Conservation (phyloP, 2,888 invertebrate genomes). For the Agrotis clavis region DNA sequence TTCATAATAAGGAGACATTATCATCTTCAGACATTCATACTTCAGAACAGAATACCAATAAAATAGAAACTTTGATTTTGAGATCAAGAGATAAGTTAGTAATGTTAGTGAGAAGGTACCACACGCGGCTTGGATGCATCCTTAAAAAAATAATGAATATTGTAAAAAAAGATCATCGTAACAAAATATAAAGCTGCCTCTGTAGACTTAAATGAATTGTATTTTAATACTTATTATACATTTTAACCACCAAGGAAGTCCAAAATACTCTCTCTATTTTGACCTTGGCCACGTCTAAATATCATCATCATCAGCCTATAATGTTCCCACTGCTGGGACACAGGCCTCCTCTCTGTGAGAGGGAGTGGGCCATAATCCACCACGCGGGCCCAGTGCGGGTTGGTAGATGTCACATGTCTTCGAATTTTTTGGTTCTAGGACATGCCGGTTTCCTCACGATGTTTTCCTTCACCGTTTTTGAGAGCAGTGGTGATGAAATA, state of each 20-base stretch:
- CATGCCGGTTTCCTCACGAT: no score
- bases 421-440: no score
- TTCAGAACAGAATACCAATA: conserved; percentile 49
- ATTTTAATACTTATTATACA: conserved; percentile 40
- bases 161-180: conserved; percentile 44
- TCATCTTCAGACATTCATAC: conserved; percentile 22
- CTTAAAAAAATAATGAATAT: conserved; percentile 27
- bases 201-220: conserved; percentile 25
- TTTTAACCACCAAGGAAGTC: conserved; percentile 43
- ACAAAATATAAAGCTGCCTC: conserved; percentile 64
- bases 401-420: no score
- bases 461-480: no score
- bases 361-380: no score
- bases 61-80: conserved; percentile 54
- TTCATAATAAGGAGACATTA: conserved; percentile 22
- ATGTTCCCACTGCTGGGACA: no score
- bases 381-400: no score
- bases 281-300: conserved; percentile 35
- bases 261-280: conserved; percentile 38
- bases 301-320: no score
- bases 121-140: conserved; percentile 17
- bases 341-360: no score
- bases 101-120: conserved; percentile 48
- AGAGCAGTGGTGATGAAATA: no score
- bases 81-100: conserved; percentile 59